Evolutionary conservation across 2,113 vertebrate genomes (phyloP).

Genomic region (Empidonax alnorum): DNA sequence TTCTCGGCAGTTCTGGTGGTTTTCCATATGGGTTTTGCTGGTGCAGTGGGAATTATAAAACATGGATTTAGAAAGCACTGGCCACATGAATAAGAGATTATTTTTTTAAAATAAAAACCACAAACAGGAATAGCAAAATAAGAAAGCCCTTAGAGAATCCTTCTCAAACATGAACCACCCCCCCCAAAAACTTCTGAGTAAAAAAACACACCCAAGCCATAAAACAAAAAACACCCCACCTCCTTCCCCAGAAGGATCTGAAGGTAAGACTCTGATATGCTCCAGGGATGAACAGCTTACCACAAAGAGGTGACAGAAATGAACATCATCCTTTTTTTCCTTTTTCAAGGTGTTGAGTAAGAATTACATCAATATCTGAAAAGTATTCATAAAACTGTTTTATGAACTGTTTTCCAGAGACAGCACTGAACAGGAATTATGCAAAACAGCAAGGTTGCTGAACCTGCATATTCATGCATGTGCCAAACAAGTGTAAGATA

Average conservation of each 20-base stretch:
- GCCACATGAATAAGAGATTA: not conserved
- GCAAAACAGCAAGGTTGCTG: not conserved
- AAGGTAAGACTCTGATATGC: not conserved
- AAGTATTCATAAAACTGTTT: not conserved
- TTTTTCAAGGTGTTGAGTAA: not conserved
- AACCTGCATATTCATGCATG: not conserved
- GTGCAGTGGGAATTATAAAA: not conserved
- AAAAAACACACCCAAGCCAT: not conserved
- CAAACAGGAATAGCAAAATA: not conserved
- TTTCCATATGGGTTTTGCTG: not conserved
- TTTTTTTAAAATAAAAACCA: not conserved
- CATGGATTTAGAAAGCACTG: not conserved
- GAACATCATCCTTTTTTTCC: fast-evolving
- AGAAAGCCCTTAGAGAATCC: not conserved
- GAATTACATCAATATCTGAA: not conserved
- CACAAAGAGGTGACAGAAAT: not conserved
- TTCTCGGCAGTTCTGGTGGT: not conserved
- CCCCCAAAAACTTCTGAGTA: not conserved
- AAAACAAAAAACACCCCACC: not conserved
- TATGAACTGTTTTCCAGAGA: not conserved
- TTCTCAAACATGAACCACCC: not conserved
- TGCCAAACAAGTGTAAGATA: not conserved
- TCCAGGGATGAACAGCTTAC: not conserved
- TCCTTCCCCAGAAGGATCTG: not conserved
- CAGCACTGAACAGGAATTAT: not conserved